Percentiles rank a stretch among this genome's conserved stretches.
Conservation (phyloP, 1,140 invertebrate species). For the Drosophila rufa region DNA sequence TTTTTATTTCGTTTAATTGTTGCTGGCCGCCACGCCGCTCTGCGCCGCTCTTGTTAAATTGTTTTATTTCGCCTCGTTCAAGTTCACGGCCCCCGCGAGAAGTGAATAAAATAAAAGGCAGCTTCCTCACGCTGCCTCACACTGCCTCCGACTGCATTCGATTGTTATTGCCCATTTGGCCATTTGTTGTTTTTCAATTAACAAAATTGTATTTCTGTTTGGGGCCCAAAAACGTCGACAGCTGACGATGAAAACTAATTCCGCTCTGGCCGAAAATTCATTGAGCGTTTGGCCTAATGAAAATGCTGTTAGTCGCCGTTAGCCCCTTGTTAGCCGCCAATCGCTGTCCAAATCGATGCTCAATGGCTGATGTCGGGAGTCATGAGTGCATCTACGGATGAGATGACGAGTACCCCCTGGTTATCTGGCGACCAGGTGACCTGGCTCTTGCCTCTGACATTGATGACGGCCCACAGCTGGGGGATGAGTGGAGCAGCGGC, state of each 20-base stretch:
- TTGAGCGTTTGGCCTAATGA: conserved; percentile 44
- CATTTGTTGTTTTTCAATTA: conserved; percentile 68
- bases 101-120: conserved; percentile 47
- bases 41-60: conserved; percentile 70
- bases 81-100: conserved; percentile 73
- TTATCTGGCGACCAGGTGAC: neutral
- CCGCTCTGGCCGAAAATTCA: conserved; percentile 30
- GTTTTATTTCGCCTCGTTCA: conserved; percentile 73
- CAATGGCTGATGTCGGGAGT: conserved; percentile 12
- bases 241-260: conserved; percentile 44
- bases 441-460: conserved; percentile 26
- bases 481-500: neutral
- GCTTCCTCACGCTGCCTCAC: conserved; percentile 48
- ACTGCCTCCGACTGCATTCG: conserved; percentile 31
- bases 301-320: conserved; percentile 8
- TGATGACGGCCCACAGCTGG: conserved; percentile 39
- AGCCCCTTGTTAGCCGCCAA: conserved; percentile 18
- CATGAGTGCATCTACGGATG: conserved; percentile 7
- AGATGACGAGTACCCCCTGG: neutral
- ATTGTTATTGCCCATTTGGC: conserved; percentile 36
- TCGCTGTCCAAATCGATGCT: conserved; percentile 35
- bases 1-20: conserved; percentile 76
- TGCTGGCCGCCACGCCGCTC: conserved; percentile 44
- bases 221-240: conserved; percentile 37
- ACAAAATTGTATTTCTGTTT: conserved; percentile 61